Percentiles rank a stretch among this genome's conserved stretches.
These are phyloP conservation scores for Cynodonichthys magdalenae DNA, from an alignment of 2,797 vertebrate genomes.

Conservation along the genomic window DNA sequence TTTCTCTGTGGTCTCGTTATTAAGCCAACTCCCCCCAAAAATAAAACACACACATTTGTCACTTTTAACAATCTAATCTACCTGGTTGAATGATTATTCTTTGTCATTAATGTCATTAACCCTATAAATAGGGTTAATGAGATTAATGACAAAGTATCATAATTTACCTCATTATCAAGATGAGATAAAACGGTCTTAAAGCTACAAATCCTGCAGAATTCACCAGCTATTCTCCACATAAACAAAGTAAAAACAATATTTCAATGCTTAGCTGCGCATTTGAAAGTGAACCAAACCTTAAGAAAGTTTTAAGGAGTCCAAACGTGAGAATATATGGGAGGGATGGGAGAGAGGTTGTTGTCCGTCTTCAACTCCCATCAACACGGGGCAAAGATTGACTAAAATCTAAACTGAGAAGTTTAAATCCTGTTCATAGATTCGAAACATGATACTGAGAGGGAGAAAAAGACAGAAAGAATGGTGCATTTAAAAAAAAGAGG, in stretches of 20 bases:
- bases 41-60: too few species aligned
- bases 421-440: conserved; percentile 69
- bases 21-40: too few species aligned
- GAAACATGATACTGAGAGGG: conserved; percentile 27
- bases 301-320: conserved; percentile 59
- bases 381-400: conserved; percentile 48
- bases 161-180: conserved; percentile 4
- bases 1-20: neutral
- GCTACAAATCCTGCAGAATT: conserved; percentile 17
- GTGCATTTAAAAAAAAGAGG: conserved; percentile 37
- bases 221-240: neutral
- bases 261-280: conserved; percentile 29
- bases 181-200: neutral
- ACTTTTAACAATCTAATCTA: too few species aligned
- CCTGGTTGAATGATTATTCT: too few species aligned
- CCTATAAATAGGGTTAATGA: conserved; percentile 3
- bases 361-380: conserved; percentile 46
- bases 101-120: too few species aligned
- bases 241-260: conserved; percentile 12
- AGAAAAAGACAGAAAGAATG: conserved; percentile 27
- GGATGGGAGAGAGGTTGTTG: conserved; percentile 30
- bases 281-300: conserved; percentile 49
- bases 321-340: conserved; percentile 64
- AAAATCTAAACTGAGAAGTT: conserved; percentile 55
- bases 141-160: conserved; percentile 6